phyloP scores from a whole-genome alignment of 1,140 invertebrate species.

The Aphelenchoides avenae region DNA sequence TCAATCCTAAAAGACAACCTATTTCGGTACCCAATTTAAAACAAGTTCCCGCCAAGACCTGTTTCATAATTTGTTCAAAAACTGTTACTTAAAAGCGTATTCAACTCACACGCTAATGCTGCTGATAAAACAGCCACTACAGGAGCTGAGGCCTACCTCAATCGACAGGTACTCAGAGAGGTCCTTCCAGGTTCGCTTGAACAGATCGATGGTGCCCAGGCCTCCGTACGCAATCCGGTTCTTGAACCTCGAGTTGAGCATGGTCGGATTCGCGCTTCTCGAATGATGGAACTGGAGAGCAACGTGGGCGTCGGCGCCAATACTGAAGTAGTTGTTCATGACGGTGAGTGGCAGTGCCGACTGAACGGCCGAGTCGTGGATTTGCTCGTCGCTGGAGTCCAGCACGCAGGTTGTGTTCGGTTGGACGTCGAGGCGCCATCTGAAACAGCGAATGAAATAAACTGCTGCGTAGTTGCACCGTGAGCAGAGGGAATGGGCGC shows the following conservation, averaged over 20 bases:
- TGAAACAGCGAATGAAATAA: too few relatives aligned
- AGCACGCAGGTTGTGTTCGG: slow-evolving; percentile 68
- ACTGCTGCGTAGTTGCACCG: too few relatives aligned
- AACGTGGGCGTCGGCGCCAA: slow-evolving; percentile 95
- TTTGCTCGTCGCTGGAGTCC: slow-evolving; percentile 32
- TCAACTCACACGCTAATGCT: too few relatives aligned
- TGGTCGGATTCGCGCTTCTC: slow-evolving; percentile 91
- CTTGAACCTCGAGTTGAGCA: slow-evolving; percentile 87
- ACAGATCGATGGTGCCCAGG: slow-evolving; percentile 86
- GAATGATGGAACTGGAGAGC: slow-evolving; percentile 97
- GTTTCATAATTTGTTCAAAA: too few relatives aligned
- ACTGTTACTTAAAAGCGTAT: too few relatives aligned
- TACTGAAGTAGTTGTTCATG: slow-evolving; percentile 96
- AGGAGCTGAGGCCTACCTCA: too few relatives aligned
- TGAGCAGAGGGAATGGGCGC: too few relatives aligned
- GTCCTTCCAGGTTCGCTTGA: slow-evolving; percentile 93
- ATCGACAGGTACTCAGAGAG: too few relatives aligned
- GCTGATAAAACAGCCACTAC: too few relatives aligned
- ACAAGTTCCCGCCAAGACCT: too few relatives aligned
- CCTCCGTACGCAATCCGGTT: slow-evolving; percentile 98
- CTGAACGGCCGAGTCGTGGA: slow-evolving; percentile 54
- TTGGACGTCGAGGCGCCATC: slow-evolving; percentile 81
- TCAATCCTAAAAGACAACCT: too few relatives aligned
- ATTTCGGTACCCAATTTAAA: too few relatives aligned
- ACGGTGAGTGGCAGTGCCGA: slow-evolving; percentile 78